A percentile compares a stretch with the other conserved stretches of the same genome.
These are phyloP conservation scores for Cosmia trapezina DNA, from an alignment of 2,888 invertebrate species.

Conservation along the genomic window DNA sequence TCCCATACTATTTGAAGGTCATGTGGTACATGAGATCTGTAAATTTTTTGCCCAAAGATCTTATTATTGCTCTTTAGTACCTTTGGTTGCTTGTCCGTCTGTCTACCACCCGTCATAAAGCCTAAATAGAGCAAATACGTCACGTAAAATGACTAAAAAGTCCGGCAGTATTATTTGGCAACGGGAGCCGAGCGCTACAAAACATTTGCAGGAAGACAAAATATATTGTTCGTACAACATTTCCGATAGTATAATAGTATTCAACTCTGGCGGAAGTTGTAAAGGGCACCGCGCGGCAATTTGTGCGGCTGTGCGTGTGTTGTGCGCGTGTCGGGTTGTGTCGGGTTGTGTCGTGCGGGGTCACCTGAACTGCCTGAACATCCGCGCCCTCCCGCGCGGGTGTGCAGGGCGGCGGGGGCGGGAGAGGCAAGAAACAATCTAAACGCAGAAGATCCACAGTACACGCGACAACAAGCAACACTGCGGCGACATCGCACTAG, in stretches of 20 bases:
- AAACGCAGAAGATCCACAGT: neutral
- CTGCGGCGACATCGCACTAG: no score
- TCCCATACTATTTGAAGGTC: no score
- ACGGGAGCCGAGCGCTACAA: neutral
- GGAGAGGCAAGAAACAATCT: neutral
- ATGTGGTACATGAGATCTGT: no score
- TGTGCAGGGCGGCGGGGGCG: neutral
- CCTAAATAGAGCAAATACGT: neutral
- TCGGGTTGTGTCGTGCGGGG: neutral
- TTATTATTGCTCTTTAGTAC: no score
- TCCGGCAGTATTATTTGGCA: slow-evolving; percentile 2
- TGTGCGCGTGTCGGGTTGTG: neutral
- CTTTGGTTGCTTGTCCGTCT: neutral
- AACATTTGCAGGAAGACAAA: slow-evolving; percentile 32
- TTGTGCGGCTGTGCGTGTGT: slow-evolving; percentile 18
- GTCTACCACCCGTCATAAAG: neutral
- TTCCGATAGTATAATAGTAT: slow-evolving; percentile 43
- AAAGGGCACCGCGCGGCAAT: slow-evolving; percentile 32
- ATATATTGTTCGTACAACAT: slow-evolving; percentile 27
- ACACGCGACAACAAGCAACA: neutral
- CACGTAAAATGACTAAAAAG: neutral
- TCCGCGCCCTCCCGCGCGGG: no score
- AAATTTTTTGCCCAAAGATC: neutral
- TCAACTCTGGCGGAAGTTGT: slow-evolving; percentile 54
- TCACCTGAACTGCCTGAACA: neutral